Conservation (phyloP, 2,113 vertebrate genomes). For the Rhineura floridana region DNA sequence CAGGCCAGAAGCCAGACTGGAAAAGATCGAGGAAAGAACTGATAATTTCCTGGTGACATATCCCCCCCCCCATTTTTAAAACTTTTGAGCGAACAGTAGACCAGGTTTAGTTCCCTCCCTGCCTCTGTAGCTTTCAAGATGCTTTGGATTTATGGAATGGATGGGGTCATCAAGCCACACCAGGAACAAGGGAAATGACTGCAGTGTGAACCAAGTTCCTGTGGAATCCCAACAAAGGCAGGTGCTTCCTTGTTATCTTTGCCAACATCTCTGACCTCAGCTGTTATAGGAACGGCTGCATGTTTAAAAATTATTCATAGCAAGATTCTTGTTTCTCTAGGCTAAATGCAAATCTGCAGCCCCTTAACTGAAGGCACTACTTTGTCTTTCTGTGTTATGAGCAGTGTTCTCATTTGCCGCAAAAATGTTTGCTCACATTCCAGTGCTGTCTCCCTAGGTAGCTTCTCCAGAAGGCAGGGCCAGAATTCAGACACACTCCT, state of each 20-base stretch:
- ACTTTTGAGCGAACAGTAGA: not conserved
- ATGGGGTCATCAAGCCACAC: not conserved
- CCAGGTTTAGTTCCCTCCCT: not conserved
- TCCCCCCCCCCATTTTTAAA: not conserved
- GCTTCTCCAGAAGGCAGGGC: not conserved
- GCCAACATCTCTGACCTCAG: not conserved
- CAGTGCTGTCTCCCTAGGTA: not conserved
- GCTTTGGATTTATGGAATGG: not conserved
- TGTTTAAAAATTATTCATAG: not conserved
- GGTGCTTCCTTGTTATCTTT: not conserved
- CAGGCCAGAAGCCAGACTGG: not conserved
- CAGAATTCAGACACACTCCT: not conserved
- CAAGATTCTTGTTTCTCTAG: not conserved
- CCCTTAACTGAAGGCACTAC: not conserved
- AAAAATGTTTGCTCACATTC: not conserved
- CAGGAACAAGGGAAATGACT: not conserved
- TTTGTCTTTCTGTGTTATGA: not conserved
- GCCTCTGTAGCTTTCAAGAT: not conserved
- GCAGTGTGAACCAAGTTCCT: not conserved
- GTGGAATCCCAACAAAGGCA: not conserved
- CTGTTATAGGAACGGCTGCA: not conserved
- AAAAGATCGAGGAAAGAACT: not conserved
- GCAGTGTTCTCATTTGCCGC: not conserved
- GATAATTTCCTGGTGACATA: not conserved
- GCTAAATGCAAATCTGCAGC: not conserved